phyloP scores from a whole-genome alignment of 2,113 vertebrate species.

The Callospermophilus lateralis region DNA sequence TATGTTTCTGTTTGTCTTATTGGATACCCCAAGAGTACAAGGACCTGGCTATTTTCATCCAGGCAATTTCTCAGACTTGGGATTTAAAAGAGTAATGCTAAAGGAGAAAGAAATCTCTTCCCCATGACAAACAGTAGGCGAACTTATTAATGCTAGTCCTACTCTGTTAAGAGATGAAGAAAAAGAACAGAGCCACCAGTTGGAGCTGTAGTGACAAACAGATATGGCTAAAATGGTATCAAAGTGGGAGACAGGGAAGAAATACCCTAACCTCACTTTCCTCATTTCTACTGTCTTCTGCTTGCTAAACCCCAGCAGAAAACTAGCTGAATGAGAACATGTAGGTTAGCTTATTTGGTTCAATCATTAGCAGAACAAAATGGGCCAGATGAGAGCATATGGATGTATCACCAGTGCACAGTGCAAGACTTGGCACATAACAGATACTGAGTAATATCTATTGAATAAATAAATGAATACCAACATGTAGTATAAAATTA shows the following conservation, averaged over 20 bases:
- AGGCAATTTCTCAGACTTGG: neutral
- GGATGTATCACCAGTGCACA: neutral
- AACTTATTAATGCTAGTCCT: neutral
- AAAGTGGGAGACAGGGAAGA: neutral
- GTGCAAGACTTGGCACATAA: neutral
- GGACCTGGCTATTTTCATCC: neutral
- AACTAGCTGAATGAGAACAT: neutral
- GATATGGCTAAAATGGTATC: neutral
- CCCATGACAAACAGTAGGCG: too few relatives aligned
- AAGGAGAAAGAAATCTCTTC: neutral
- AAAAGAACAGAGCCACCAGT: accelerated
- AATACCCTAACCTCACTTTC: neutral
- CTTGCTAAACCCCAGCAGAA: neutral
- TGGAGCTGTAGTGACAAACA: neutral
- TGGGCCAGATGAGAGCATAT: neutral
- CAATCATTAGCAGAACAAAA: neutral
- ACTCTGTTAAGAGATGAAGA: neutral
- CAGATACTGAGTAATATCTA: neutral
- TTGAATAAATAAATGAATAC: neutral
- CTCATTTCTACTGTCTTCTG: neutral
- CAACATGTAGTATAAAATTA: neutral
- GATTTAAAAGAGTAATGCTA: neutral
- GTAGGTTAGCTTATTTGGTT: accelerated
- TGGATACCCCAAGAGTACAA: neutral
- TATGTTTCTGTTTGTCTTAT: accelerated